These are phyloP conservation scores for Myanophis thanlyinensis DNA, from an alignment of 2,113 vertebrate genomes.

Conservation along the genomic window DNA sequence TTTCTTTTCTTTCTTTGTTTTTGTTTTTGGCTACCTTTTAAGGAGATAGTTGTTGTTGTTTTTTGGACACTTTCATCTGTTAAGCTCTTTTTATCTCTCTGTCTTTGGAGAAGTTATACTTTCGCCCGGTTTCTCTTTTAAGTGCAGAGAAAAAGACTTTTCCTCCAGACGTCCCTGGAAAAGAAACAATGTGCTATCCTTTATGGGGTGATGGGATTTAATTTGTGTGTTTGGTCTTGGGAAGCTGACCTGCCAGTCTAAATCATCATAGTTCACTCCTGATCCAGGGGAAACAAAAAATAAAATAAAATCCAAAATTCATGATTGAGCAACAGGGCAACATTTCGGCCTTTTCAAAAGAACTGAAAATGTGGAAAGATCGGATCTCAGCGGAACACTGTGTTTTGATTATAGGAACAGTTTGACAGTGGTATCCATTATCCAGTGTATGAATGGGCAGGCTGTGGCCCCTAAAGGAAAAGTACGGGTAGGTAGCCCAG, in stretches of 20 bases:
- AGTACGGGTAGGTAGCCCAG: background rate
- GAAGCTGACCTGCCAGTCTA: background rate
- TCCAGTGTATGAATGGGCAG: background rate
- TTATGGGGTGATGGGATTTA: background rate
- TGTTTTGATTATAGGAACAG: background rate
- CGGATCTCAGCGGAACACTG: background rate
- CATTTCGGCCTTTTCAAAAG: background rate
- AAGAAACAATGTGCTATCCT: background rate
- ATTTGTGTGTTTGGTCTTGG: background rate
- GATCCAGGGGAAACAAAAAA: background rate
- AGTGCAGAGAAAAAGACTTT: background rate
- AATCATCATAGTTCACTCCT: background rate
- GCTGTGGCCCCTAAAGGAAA: background rate
- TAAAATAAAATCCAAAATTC: background rate
- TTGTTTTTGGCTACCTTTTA: slow-evolving; percentile 25
- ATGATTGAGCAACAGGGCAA: background rate
- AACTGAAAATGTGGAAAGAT: background rate
- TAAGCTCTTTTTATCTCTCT: slow-evolving; percentile 5
- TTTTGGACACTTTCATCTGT: background rate
- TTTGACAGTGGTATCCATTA: background rate
- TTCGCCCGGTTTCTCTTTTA: background rate
- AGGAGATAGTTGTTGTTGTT: too few species aligned
- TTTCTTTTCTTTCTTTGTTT: slow-evolving; percentile 31
- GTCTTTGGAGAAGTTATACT: slow-evolving; percentile 1
- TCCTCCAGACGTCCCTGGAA: background rate